A percentile compares a stretch with the other conserved stretches of the same genome.
These are phyloP conservation scores for Drosophila sp. DNA, from an alignment of 1,140 invertebrate species.

Conservation along the genomic window DNA sequence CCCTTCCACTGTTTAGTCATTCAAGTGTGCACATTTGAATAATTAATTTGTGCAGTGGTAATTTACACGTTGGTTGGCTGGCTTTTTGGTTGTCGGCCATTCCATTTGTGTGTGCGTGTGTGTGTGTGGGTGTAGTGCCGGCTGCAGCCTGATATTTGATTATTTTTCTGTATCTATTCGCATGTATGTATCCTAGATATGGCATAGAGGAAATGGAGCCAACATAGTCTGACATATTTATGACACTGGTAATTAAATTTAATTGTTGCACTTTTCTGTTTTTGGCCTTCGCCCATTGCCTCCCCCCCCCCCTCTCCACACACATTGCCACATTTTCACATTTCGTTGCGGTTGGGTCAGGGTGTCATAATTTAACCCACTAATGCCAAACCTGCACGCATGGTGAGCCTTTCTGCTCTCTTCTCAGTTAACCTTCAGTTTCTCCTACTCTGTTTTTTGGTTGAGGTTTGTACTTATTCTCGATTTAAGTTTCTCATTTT, in stretches of 20 bases:
- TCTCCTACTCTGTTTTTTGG: conserved; percentile 2
- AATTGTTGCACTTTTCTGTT: conserved; percentile 74
- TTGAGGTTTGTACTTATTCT: conserved; percentile 24
- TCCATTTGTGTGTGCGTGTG: conserved; percentile 28
- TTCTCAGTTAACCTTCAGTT: conserved; percentile 13
- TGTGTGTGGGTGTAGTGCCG: conserved; percentile 31
- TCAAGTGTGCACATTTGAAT: conserved; percentile 80
- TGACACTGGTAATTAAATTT: conserved; percentile 81
- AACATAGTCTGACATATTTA: conserved; percentile 66
- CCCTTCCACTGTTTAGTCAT: conserved; percentile 61
- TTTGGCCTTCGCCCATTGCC: conserved; percentile 28
- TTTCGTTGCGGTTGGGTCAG: conserved; percentile 54
- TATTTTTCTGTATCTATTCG: conserved; percentile 57
- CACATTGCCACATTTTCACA: conserved; percentile 18
- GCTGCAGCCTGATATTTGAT: conserved; percentile 66
- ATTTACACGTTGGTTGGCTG: conserved; percentile 77
- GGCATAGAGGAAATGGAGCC: conserved; percentile 3
- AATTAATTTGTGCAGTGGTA: conserved; percentile 81
- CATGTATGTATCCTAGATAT: conserved; percentile 8
- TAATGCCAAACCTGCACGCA: conserved; percentile 32
- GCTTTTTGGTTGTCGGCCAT: conserved; percentile 66
- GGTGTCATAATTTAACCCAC: conserved; percentile 59
- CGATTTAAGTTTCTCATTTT: conserved; percentile 38
- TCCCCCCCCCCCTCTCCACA: not conserved
- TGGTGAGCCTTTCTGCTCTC: conserved; percentile 17